Conservation (phyloP, 2,888 invertebrate genomes). For the Trissoscelio sp. region DNA sequence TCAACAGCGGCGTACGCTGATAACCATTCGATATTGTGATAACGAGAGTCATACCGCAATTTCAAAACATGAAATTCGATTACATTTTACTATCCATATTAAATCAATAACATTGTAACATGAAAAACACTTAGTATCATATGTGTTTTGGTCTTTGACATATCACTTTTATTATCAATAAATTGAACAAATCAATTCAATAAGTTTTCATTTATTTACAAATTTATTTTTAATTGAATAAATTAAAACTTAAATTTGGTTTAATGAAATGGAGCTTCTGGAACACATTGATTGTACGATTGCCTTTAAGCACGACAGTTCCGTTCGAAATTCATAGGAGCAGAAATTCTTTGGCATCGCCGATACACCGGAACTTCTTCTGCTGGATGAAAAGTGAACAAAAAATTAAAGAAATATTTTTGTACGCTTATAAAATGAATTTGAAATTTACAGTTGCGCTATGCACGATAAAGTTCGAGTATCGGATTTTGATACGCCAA, state of each 20-base stretch:
- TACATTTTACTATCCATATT: background rate
- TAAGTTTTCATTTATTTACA: too few species aligned
- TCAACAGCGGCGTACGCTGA: slow-evolving; percentile 8
- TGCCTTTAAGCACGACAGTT: too few species aligned
- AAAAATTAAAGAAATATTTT: background rate
- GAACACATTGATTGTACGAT: too few species aligned
- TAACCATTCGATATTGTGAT: slow-evolving; percentile 3
- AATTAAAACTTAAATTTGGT: too few species aligned
- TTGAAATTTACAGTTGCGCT: background rate
- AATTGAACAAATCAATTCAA: too few species aligned
- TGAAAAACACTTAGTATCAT: background rate
- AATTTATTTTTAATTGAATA: too few species aligned
- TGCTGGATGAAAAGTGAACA: background rate
- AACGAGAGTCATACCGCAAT: background rate
- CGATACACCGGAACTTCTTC: background rate
- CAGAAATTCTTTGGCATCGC: too few species aligned
- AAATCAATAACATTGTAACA: background rate
- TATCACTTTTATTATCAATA: too few species aligned
- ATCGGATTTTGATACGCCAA: slow-evolving; percentile 1
- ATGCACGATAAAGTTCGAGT: background rate
- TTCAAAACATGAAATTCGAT: slow-evolving; percentile 4
- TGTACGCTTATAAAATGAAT: background rate
- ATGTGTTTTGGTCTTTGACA: background rate
- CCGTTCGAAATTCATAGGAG: too few species aligned
- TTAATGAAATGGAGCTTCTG: too few species aligned